These are phyloP conservation scores for Andrena marginata DNA, from an alignment of 2,888 invertebrate genomes.

Conservation along the genomic window DNA sequence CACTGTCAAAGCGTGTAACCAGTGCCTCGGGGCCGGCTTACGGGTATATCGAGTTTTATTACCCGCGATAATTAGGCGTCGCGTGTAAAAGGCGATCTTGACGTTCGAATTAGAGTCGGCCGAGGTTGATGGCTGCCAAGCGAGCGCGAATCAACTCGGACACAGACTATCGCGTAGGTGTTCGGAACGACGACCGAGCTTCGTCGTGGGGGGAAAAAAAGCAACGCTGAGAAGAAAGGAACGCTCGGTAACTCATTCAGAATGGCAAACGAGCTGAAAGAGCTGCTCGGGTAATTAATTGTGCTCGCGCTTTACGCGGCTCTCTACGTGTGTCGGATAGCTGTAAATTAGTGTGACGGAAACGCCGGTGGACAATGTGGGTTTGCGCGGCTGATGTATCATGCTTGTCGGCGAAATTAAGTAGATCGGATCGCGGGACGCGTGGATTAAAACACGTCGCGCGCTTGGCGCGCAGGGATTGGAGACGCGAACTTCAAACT, in stretches of 20 bases:
- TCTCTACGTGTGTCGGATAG: conserved; percentile 61
- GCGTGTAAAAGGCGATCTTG: conserved; percentile 46
- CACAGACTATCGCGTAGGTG: conserved; percentile 69
- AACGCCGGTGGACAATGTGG: conserved; percentile 58
- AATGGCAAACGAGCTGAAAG: conserved; percentile 79
- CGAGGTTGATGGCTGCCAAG: conserved; percentile 66
- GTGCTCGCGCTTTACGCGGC: conserved; percentile 76
- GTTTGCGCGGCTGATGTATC: conserved; percentile 54
- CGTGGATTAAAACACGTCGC: conserved; percentile 40
- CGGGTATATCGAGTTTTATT: conserved; percentile 28
- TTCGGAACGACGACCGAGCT: conserved; percentile 47
- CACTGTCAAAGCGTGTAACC: conserved; percentile 35
- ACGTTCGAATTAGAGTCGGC: conserved; percentile 69
- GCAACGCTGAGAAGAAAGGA: conserved; percentile 56
- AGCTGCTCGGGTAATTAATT: conserved; percentile 79
- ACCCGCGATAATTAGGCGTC: conserved; percentile 52
- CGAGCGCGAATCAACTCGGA: conserved; percentile 65
- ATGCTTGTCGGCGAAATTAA: conserved; percentile 47
- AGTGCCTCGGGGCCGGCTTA: neutral
- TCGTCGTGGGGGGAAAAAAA: conserved; percentile 16
- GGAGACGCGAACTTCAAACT: neutral
- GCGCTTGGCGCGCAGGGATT: neutral
- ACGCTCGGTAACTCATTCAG: conserved; percentile 78
- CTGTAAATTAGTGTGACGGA: conserved; percentile 78
- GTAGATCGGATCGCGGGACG: conserved; percentile 47